Conservation (phyloP, 2,113 vertebrate species). For the Loxodonta africana region DNA sequence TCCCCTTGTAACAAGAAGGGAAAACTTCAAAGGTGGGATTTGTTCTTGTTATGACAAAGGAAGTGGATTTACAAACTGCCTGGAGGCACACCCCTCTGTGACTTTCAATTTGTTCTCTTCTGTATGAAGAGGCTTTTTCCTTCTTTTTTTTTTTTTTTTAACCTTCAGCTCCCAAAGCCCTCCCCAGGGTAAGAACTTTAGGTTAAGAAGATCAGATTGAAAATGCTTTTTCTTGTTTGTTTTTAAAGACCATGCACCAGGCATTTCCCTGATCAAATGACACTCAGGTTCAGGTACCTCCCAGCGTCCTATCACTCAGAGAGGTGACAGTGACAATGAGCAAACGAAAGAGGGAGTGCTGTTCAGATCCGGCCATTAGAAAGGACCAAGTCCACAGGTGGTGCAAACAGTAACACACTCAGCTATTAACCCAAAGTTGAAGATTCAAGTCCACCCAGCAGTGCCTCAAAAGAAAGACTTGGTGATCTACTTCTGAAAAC, state of each 20-base stretch:
- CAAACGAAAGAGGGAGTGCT: background rate
- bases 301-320: background rate
- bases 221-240: slow-evolving; percentile 78
- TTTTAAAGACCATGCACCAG: slow-evolving; percentile 66
- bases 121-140: slow-evolving; percentile 51
- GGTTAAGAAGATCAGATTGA: slow-evolving; percentile 84
- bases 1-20: slow-evolving; percentile 90
- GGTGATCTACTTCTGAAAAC: background rate
- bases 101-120: slow-evolving; percentile 88
- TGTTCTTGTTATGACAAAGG: slow-evolving; percentile 91
- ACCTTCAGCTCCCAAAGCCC: slow-evolving; percentile 3
- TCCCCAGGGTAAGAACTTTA: slow-evolving; percentile 79
- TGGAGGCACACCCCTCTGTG: slow-evolving; percentile 88
- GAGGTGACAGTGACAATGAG: background rate
- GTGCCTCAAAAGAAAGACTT: background rate
- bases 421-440: background rate
- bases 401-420: background rate
- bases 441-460: background rate
- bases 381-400: background rate
- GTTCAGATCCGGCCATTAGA: background rate
- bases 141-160: too few relatives aligned
- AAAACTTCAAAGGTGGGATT: slow-evolving; percentile 93
- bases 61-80: slow-evolving; percentile 89
- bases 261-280: background rate
- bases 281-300: background rate